Percentiles rank a stretch among this genome's conserved stretches.
Evolutionary conservation across 30 jellyfish, hydroid and myxozoan species (phyloP).

Genomic region (Cassiopea xamachana): DNA sequence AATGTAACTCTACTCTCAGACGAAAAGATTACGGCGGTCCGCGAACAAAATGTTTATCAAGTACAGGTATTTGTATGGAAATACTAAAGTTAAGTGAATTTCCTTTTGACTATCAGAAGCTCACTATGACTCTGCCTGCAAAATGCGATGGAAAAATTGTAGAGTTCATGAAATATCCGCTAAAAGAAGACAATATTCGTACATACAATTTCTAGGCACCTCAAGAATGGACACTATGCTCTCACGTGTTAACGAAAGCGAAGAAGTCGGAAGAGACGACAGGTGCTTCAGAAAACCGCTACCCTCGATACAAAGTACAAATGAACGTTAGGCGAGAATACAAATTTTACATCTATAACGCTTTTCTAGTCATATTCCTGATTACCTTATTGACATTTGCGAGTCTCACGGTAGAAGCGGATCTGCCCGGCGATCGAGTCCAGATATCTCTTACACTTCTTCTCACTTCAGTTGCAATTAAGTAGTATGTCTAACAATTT

Average conservation of each 20-base stretch:
- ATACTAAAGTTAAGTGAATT: conserved; percentile 37
- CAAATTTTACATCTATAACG: conserved; percentile 44
- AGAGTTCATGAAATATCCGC: conserved; percentile 9
- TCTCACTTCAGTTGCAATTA: conserved; percentile 70
- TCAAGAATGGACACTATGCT: conserved; percentile 52
- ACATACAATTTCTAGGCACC: conserved; percentile 55
- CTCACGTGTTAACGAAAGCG: conserved; percentile 32
- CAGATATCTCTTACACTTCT: conserved; percentile 60
- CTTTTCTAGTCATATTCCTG: conserved; percentile 30
- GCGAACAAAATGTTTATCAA: conserved; percentile 9
- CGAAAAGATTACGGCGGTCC: too few relatives aligned
- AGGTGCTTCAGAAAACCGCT: conserved; percentile 56
- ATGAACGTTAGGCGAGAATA: conserved; percentile 62
- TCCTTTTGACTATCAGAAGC: conserved; percentile 67
- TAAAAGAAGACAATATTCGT: conserved; percentile 53
- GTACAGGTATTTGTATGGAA: conserved; percentile 60
- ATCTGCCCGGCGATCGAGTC: conserved; percentile 54
- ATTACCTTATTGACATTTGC: conserved; percentile 65
- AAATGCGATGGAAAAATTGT: conserved; percentile 30
- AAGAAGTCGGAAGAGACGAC: background rate
- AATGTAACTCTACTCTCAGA: too few relatives aligned
- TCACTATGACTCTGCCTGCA: conserved; percentile 51
- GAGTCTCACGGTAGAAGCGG: conserved; percentile 51
- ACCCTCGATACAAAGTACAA: conserved; percentile 61
- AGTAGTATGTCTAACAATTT: conserved; percentile 51